Evolutionary conservation across 2,888 invertebrate species (phyloP).

Genomic region (Leptopilina myrica): DNA sequence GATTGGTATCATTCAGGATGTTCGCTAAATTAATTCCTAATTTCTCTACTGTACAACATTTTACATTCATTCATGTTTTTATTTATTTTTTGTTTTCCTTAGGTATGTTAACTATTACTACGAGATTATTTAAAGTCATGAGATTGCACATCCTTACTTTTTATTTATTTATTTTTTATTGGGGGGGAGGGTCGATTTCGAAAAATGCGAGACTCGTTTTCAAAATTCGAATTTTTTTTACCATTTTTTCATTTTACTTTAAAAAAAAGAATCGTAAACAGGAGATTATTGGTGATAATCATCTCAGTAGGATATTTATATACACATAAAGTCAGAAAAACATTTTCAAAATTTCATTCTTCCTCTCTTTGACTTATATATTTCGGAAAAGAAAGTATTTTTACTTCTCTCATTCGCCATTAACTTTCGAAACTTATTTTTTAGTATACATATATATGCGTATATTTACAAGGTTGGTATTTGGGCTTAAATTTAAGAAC

Average conservation of each 20-base stretch:
- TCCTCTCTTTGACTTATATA: slow-evolving; percentile 22
- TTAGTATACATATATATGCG: slow-evolving; percentile 37
- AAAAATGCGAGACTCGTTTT: slow-evolving; percentile 15
- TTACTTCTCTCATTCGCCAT: slow-evolving; percentile 41
- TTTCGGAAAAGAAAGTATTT: not conserved
- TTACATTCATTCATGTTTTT: slow-evolving; percentile 68
- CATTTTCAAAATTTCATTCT: slow-evolving; percentile 1
- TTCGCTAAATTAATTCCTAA: slow-evolving; percentile 71
- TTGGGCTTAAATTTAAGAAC: slow-evolving; percentile 73
- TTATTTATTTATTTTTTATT: too few species aligned
- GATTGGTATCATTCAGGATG: slow-evolving; percentile 75
- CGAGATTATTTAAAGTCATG: slow-evolving; percentile 75
- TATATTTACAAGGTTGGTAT: slow-evolving; percentile 70
- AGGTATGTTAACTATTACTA: slow-evolving; percentile 70
- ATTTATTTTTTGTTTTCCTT: slow-evolving; percentile 52
- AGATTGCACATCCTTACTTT: slow-evolving; percentile 71
- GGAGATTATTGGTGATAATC: slow-evolving; percentile 23
- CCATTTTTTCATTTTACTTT: slow-evolving; percentile 5
- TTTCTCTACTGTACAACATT: slow-evolving; percentile 76
- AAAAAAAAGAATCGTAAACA: not conserved
- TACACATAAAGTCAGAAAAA: slow-evolving; percentile 28
- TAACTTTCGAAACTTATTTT: slow-evolving; percentile 45
- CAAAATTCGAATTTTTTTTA: not conserved
- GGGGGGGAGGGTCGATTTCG: slow-evolving; percentile 1
- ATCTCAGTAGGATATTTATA: slow-evolving; percentile 8